Percentiles rank a stretch among this genome's conserved stretches.
phyloP scores from a whole-genome alignment of 1,140 invertebrate genomes.

The Magallana gigas region DNA sequence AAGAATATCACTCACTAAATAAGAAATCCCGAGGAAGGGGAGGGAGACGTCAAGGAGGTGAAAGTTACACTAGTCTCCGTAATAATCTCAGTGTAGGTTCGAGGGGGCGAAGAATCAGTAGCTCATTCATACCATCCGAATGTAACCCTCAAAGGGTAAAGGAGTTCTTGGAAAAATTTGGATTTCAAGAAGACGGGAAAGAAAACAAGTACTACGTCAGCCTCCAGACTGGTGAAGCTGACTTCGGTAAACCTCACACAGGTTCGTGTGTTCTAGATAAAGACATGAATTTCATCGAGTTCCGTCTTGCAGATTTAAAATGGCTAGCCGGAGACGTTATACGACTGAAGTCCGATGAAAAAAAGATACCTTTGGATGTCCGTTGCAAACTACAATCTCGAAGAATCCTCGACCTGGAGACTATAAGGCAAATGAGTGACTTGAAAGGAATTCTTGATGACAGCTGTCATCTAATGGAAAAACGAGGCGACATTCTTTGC shows the following conservation, averaged over 20 bases:
- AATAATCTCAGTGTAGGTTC: not conserved
- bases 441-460: constrained; percentile 14
- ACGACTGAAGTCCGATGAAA: not conserved
- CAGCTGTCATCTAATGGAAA: not conserved
- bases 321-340: constrained; percentile 37
- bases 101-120: constrained; percentile 2
- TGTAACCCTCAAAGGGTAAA: constrained; percentile 20
- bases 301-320: constrained; percentile 40
- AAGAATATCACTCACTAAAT: constrained; percentile 1
- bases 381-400: constrained; percentile 38
- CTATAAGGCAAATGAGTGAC: constrained; percentile 22
- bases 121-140: constrained; percentile 34
- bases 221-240: not conserved
- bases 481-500: not conserved
- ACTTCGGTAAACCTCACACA: constrained; percentile 31
- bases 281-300: constrained; percentile 21
- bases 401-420: constrained; percentile 27
- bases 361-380: constrained; percentile 11
- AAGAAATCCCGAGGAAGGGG: constrained; percentile 1
- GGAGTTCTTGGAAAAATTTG: constrained; percentile 13
- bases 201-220: constrained; percentile 41
- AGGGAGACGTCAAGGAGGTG: not conserved
- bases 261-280: constrained; percentile 8
- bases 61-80: not conserved
- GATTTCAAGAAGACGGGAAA: constrained; percentile 19